Conservation (phyloP, 2,888 invertebrate species). For the Lepidocyrtinus sp. region DNA sequence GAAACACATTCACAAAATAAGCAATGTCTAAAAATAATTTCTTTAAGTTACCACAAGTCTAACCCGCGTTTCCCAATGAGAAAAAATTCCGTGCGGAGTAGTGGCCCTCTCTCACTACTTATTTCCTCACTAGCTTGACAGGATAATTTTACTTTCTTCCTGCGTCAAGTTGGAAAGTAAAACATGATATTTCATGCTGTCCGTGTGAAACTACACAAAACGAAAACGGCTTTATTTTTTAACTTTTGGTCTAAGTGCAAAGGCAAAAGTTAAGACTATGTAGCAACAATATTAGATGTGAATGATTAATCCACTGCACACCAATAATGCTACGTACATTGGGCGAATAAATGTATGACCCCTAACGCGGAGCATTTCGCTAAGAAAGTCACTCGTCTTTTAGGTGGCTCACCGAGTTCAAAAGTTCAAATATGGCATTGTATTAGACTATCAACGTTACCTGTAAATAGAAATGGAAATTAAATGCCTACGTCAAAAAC, state of each 20-base stretch:
- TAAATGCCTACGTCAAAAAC: too few relatives aligned
- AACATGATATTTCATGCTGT: constrained; percentile 18
- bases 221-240: background rate
- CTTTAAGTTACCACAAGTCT: constrained; percentile 14
- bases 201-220: constrained; percentile 9
- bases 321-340: too few relatives aligned
- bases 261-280: too few relatives aligned
- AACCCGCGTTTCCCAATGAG: constrained; percentile 16
- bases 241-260: too few relatives aligned
- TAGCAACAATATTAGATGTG: too few relatives aligned
- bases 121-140: constrained; percentile 16
- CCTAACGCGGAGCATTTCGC: background rate
- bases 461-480: too few relatives aligned
- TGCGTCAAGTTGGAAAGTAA: constrained; percentile 11
- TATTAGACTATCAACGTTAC: too few relatives aligned
- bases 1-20: constrained; percentile 68
- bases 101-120: constrained; percentile 1
- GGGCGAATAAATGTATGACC: too few relatives aligned
- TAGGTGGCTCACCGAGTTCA: too few relatives aligned
- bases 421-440: too few relatives aligned
- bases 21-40: constrained; percentile 52
- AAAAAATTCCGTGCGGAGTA: constrained; percentile 7
- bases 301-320: too few relatives aligned
- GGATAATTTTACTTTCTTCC: constrained; percentile 16
- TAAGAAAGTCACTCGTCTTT: too few relatives aligned